These are phyloP conservation scores for Hermatobates lingyangjiaoensis DNA, from an alignment of 1,140 invertebrate genomes.

Conservation along the genomic window DNA sequence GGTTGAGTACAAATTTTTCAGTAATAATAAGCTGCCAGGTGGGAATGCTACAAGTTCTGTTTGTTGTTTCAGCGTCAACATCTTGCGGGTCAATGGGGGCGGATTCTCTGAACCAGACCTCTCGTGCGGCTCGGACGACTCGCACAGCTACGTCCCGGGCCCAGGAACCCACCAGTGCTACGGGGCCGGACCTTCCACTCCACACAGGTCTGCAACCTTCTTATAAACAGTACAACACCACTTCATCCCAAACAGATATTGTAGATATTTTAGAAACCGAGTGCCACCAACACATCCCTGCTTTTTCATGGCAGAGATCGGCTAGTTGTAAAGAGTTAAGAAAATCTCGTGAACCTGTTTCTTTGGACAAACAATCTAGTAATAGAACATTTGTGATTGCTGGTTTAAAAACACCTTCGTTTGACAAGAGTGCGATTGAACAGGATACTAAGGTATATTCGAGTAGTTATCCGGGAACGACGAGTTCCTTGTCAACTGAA, in stretches of 20 bases:
- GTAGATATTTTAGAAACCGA: constrained; percentile 21
- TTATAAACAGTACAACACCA: constrained; percentile 12
- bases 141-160: constrained; percentile 9
- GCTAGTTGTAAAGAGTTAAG: constrained; percentile 38
- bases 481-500: constrained; percentile 35
- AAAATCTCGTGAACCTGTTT: constrained; percentile 6
- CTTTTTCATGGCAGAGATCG: constrained; percentile 47
- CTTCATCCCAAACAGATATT: constrained; percentile 18
- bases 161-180: constrained; percentile 8
- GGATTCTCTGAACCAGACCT: constrained; percentile 21
- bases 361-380: constrained; percentile 5
- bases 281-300: constrained; percentile 19
- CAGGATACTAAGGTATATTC: constrained; percentile 46
- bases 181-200: constrained; percentile 9
- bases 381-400: constrained; percentile 19
- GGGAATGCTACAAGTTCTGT: constrained; percentile 3
- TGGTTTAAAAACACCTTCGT: constrained; percentile 18
- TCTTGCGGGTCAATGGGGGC: constrained; percentile 35
- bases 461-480: constrained; percentile 63
- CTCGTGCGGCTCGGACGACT: constrained; percentile 13
- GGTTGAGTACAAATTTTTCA: too few relatives aligned
- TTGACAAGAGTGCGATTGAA: constrained; percentile 15
- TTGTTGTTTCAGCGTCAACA: constrained; percentile 26
- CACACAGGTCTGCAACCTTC: constrained; percentile 14
- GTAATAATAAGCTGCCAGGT: background rate